These are phyloP conservation scores for Hypomesus transpacificus DNA, from an alignment of 2,113 vertebrate species.

Conservation along the genomic window DNA sequence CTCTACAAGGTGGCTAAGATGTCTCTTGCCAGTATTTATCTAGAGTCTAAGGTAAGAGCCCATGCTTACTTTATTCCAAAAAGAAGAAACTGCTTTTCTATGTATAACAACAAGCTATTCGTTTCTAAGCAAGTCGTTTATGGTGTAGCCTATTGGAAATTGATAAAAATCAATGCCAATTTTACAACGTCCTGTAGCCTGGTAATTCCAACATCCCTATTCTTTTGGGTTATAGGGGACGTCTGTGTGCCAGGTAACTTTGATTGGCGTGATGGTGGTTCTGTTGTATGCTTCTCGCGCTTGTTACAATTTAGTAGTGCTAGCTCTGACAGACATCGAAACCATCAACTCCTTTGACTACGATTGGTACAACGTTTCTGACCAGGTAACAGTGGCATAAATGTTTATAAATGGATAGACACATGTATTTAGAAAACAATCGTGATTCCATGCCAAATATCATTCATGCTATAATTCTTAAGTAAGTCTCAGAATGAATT, in stretches of 20 bases:
- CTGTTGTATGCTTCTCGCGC: conserved; percentile 82
- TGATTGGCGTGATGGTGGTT: conserved; percentile 79
- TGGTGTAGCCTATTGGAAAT: neutral
- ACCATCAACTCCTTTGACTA: conserved; percentile 82
- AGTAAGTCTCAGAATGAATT: too few species aligned
- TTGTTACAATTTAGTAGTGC: conserved; percentile 84
- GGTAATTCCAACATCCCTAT: neutral
- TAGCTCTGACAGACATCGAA: conserved; percentile 75
- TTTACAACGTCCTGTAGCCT: too few species aligned
- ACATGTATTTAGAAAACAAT: too few species aligned
- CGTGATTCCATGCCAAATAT: too few species aligned
- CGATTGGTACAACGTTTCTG: conserved; percentile 91
- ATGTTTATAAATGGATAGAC: neutral
- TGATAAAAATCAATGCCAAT: too few species aligned
- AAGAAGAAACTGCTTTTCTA: neutral
- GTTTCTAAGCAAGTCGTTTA: too few species aligned
- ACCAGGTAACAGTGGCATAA: conserved; percentile 69
- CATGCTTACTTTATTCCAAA: neutral
- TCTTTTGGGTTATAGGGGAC: conserved; percentile 72
- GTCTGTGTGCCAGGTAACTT: conserved; percentile 83
- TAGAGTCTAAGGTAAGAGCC: conserved; percentile 84
- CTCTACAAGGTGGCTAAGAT: conserved; percentile 91
- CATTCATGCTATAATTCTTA: too few species aligned
- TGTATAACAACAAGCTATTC: neutral
- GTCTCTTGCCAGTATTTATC: conserved; percentile 86